Conservation (phyloP, 2,113 vertebrate genomes). For the Micronycteris hirsuta region DNA sequence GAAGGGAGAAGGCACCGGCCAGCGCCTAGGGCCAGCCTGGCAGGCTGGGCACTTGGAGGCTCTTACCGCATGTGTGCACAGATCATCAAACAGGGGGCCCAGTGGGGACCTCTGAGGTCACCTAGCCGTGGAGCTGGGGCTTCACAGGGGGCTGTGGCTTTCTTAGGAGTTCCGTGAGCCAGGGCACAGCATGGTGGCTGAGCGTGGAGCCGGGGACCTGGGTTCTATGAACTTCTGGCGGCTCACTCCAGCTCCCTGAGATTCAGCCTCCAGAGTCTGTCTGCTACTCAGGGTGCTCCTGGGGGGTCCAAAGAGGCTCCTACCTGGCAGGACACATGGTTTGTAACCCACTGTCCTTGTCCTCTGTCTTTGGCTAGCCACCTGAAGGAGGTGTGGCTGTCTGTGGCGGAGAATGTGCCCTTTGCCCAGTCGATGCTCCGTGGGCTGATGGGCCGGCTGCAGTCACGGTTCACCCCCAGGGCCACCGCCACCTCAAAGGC, state of each 20-base stretch:
- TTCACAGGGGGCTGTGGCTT: accelerated
- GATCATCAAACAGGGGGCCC: neutral
- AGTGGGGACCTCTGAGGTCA: neutral
- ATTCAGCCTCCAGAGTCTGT: neutral
- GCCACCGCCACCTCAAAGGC: slow-evolving; percentile 38
- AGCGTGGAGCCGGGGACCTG: accelerated
- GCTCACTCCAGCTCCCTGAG: neutral
- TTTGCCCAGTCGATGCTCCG: slow-evolving; percentile 47
- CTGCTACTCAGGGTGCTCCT: neutral
- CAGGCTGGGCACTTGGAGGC: neutral
- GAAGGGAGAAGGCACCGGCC: accelerated
- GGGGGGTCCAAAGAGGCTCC: neutral
- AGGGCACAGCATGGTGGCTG: neutral
- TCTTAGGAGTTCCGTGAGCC: neutral
- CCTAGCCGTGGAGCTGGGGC: neutral
- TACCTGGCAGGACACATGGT: neutral
- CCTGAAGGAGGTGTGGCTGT: slow-evolving; percentile 65
- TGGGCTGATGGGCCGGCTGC: slow-evolving; percentile 42
- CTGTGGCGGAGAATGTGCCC: slow-evolving; percentile 3
- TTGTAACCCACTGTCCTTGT: neutral
- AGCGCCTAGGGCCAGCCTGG: neutral
- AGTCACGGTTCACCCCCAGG: neutral
- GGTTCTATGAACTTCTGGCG: accelerated
- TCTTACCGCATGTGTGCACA: accelerated
- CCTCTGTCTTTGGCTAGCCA: slow-evolving; percentile 26